Conservation (phyloP, 1,140 invertebrate genomes). For the Pseudoatta argentina region DNA sequence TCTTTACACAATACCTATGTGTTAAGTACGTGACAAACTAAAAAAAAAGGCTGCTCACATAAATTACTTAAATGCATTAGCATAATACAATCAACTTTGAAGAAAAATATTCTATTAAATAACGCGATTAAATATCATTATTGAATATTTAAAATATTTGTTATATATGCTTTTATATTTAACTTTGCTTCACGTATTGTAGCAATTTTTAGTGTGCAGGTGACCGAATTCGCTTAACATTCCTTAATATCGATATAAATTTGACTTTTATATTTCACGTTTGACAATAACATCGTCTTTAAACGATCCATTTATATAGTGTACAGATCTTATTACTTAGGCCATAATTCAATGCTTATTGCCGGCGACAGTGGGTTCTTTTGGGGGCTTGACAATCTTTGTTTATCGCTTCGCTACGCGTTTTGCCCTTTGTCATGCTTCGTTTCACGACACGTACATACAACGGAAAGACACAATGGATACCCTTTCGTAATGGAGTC, state of each 20-base stretch:
- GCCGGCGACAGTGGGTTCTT: neutral
- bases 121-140: too few relatives aligned
- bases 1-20: too few relatives aligned
- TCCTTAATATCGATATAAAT: constrained; percentile 6
- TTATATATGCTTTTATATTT: too few relatives aligned
- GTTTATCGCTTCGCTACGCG: constrained; percentile 39
- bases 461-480: constrained; percentile 54
- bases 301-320: constrained; percentile 16
- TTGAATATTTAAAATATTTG: too few relatives aligned
- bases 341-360: constrained; percentile 40
- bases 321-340: neutral
- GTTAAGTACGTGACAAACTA: too few relatives aligned
- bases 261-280: neutral
- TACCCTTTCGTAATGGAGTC: constrained; percentile 53
- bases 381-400: constrained; percentile 58
- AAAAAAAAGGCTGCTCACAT: too few relatives aligned
- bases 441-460: constrained; percentile 40
- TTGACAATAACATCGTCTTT: constrained; percentile 9
- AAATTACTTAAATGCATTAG: too few relatives aligned
- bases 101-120: too few relatives aligned
- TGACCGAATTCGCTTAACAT: neutral
- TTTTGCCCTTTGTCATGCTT: constrained; percentile 65
- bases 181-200: too few relatives aligned
- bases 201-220: too few relatives aligned
- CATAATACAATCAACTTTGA: too few relatives aligned